Conservation (phyloP, 1,140 invertebrate genomes). For the Geopemphigus sp. region DNA sequence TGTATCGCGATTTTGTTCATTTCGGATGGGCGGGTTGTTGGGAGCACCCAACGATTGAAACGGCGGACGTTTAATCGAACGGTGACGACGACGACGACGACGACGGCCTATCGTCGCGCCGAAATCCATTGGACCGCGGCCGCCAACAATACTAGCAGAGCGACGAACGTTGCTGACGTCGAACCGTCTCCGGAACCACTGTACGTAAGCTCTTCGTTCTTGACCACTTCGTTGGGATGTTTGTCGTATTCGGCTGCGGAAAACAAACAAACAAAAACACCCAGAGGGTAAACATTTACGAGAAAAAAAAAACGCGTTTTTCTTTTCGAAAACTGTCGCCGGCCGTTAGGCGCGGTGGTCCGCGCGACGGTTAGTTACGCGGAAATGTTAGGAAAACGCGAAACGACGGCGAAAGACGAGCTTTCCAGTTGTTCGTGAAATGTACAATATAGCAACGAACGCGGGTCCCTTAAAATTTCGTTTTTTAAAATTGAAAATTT, state of each 20-base stretch:
- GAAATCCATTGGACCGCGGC: neutral
- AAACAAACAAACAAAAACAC: neutral
- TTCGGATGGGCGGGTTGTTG: neutral
- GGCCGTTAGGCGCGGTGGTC: too few species aligned
- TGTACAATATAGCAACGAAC: too few species aligned
- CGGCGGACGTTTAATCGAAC: neutral
- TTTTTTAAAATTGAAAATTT: too few species aligned
- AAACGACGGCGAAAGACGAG: too few species aligned
- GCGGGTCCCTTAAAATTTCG: too few species aligned
- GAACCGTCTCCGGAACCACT: constrained; percentile 54
- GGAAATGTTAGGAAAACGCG: too few species aligned
- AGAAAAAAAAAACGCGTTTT: neutral
- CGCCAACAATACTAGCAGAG: neutral
- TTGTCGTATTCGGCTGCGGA: constrained; percentile 75
- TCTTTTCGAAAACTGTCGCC: neutral
- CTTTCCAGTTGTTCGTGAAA: too few species aligned
- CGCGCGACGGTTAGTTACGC: too few species aligned
- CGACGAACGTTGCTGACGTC: neutral
- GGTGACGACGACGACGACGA: too few species aligned
- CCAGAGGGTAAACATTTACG: too few species aligned
- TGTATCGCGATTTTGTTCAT: too few species aligned
- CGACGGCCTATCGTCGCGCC: constrained; percentile 1
- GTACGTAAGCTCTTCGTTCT: constrained; percentile 85
- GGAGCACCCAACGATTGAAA: too few species aligned
- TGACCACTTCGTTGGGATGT: constrained; percentile 85